Evolutionary conservation across 2,113 vertebrate species (phyloP), one percentile per base, ranked within the genome.

Genomic region (Galbula dea): DNA sequence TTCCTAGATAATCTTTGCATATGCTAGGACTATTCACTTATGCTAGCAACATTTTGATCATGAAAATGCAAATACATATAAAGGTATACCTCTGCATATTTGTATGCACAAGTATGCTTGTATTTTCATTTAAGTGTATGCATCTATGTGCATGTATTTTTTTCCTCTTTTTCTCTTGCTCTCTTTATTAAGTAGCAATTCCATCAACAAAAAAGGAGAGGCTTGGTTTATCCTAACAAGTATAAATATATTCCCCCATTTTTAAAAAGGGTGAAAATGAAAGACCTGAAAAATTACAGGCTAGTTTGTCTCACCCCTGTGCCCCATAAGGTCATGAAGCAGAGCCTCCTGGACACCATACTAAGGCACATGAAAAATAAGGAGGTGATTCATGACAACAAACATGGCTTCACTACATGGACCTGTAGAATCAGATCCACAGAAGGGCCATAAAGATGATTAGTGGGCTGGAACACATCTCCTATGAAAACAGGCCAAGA

Each of bases 81-180:
- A 30, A 69, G 2, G 1, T 32, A 7, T 67, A 32, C 22, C n/a
- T 29, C 29, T 75, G 24, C 13, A 32, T 48, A 29, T 17, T 10
- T 51, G n/a, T 7, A 11, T 27, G 5, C 5, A 30, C 3, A 19
- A 4, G 17, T 6, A 36, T 2, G 7, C 1, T 21, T 26, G 0
- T 30, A 8, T 48, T 32, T 81, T 71, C 34, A 39, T 23, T 2
- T 22, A 43, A 66, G 8, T 22, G 27, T 82, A n/a, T 48, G 61
- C 5, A 5, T 3, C 10, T 46, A 3, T 27, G 11, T 43, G 23
- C 10, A 15, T 17, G 10, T n/a, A n/a, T 43, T 3, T 3, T 65
- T 49, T 48, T 36, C 62, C 17, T 34, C 10, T 41, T 5, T 46
- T 66, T n/a, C 8, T 37, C 4, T 52, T 65, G 4, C 7, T 57